phyloP scores from a whole-genome alignment of 2,888 invertebrate genomes.

The Drosophila kambysellisi region DNA sequence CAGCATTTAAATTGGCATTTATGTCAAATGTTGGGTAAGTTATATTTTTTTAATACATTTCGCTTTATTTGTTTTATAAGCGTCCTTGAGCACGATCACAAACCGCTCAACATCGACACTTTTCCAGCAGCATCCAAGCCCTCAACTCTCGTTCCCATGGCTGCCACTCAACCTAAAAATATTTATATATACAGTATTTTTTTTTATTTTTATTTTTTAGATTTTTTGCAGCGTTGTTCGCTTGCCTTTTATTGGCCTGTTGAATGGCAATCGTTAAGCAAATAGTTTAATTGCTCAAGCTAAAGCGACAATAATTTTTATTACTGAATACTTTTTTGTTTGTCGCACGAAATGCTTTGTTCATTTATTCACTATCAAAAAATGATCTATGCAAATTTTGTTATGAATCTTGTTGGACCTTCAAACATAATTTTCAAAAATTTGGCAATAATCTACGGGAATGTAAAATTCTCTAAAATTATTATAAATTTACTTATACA shows the following conservation, averaged over 20 bases:
- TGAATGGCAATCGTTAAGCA: slow-evolving; percentile 38
- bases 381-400: slow-evolving; percentile 13
- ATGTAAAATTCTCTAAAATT: not conserved
- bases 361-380: not conserved
- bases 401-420: slow-evolving; percentile 3
- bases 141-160: slow-evolving; percentile 66
- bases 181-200: not conserved
- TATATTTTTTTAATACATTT: slow-evolving; percentile 80
- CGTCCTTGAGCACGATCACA: slow-evolving; percentile 72
- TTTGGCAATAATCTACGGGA: slow-evolving; percentile 8
- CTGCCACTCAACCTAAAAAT: slow-evolving; percentile 42
- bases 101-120: slow-evolving; percentile 68
- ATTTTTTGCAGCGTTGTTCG: slow-evolving; percentile 2
- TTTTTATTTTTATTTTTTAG: not conserved
- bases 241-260: slow-evolving; percentile 42
- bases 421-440: slow-evolving; percentile 10
- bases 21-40: slow-evolving; percentile 77
- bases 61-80: slow-evolving; percentile 77
- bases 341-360: slow-evolving; percentile 14
- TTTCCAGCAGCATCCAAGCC: slow-evolving; percentile 68
- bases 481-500: not conserved
- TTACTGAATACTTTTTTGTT: slow-evolving; percentile 20
- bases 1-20: slow-evolving; percentile 83
- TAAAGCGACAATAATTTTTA: slow-evolving; percentile 26
- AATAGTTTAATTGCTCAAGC: slow-evolving; percentile 50